Conservation (phyloP, 2,113 vertebrate genomes). For the Xenopus borealis region DNA sequence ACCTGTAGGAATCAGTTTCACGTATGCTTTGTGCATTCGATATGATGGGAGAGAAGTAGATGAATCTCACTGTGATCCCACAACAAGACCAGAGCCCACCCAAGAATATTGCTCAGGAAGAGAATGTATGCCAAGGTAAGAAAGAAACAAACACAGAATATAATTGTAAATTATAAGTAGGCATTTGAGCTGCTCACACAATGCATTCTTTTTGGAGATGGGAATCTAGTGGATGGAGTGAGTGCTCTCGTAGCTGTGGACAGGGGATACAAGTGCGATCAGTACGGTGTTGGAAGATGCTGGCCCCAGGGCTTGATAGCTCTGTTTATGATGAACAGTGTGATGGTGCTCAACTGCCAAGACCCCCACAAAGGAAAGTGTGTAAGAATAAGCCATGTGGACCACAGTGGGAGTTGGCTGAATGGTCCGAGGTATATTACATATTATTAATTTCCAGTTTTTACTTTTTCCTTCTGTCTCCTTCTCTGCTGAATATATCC, state of each 20-base stretch:
- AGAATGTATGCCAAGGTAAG: constrained; percentile 81
- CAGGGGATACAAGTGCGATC: constrained; percentile 82
- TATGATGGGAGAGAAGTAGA: constrained; percentile 82
- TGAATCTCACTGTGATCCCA: constrained; percentile 75
- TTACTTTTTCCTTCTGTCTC: not conserved
- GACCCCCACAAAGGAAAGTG: constrained; percentile 78
- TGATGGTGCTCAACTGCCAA: constrained; percentile 71
- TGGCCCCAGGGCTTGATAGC: constrained; percentile 83
- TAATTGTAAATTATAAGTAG: not conserved
- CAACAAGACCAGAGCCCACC: constrained; percentile 79
- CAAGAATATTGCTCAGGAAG: constrained; percentile 82
- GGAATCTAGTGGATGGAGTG: constrained; percentile 87
- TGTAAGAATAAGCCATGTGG: constrained; percentile 84
- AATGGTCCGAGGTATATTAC: constrained; percentile 74
- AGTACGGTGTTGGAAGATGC: constrained; percentile 88
- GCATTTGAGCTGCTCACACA: not conserved
- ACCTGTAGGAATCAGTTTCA: constrained; percentile 72
- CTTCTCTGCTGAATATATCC: not conserved
- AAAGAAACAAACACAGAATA: constrained; percentile 1
- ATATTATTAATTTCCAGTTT: not conserved
- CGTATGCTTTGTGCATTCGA: constrained; percentile 76
- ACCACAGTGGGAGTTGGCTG: constrained; percentile 82
- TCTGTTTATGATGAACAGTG: constrained; percentile 83
- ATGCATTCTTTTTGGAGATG: constrained; percentile 61
- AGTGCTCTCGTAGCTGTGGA: constrained; percentile 80